Base-by-base conservation (phyloP, 2,113 vertebrate genomes). In the Esox niger region DNA sequence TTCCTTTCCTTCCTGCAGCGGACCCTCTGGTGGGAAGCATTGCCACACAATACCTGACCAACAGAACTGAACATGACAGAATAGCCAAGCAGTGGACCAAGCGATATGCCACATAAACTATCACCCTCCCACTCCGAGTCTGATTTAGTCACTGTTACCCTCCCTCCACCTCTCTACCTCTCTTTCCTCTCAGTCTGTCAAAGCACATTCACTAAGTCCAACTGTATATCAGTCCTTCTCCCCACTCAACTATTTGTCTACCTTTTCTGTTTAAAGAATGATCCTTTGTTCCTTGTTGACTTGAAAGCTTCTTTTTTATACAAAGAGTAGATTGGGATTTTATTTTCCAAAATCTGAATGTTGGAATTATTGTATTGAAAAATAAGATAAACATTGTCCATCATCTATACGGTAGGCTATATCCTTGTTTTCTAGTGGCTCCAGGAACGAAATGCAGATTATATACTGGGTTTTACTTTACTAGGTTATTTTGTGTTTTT, bases 21-120 rank as follows among this genome's bases (percentile, higher is more conserved):
- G 74, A 95, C 73, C 93, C 93, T 60, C 83, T 95, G 80, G 93
- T 95, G 80, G 93, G 93, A 79, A 95, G 93, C 62, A 94, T 95
- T 78, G 93, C 93, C 82, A 95, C 93, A 77, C 93, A 95, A 82
- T 94, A 95, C 33, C 92, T 94, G 91, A 94, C 93, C 87, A 95
- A 95, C 93, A 94, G 93, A 91, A 92, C 91, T 74, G 93, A 95
- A 77, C 93, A 94, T 64, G 93, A 94, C 93, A 89, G 93, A 86
- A 94, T 93, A 91, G 93, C 93, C 90, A 90, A 93, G 87, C 93
- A 94, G 68, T 94, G 93, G 93, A 94, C 93, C 89, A 94, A 94
- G 87, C 88, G 93, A 91, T 94, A 94, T 0, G 93, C 93, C 64
- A 94, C 93, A 90, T 95, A 93, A 88, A 68, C n/a, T n/a, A n/a